phyloP scores from a whole-genome alignment of 2,888 invertebrate genomes.

The Stenodera caucasica region DNA sequence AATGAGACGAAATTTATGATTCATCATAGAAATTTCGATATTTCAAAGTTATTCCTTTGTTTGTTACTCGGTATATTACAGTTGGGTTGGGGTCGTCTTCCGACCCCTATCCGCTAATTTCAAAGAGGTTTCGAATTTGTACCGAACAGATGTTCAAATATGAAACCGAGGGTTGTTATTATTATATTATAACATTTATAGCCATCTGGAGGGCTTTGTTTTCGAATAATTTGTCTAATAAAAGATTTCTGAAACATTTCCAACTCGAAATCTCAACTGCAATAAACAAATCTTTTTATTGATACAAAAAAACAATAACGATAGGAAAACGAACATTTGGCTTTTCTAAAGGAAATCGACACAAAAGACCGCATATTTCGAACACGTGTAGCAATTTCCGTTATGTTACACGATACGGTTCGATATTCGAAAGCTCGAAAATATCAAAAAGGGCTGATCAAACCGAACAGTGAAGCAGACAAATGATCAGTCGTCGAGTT shows the following conservation, averaged over 20 bases:
- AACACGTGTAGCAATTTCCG: constrained; percentile 30
- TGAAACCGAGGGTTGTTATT: constrained; percentile 9
- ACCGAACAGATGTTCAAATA: constrained; percentile 21
- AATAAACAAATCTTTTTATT: not conserved
- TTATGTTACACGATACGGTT: constrained; percentile 20
- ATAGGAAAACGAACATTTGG: constrained; percentile 32
- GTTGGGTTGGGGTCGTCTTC: too few species aligned
- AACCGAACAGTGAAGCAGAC: not conserved
- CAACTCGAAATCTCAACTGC: too few species aligned
- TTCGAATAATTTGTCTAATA: too few species aligned
- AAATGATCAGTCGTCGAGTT: not conserved
- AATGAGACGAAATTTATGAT: not conserved
- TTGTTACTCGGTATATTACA: too few species aligned
- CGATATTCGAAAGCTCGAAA: not conserved
- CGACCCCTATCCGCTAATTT: constrained; percentile 8
- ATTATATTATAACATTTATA: not conserved
- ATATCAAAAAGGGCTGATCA: not conserved
- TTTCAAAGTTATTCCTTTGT: not conserved
- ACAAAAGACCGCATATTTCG: constrained; percentile 21
- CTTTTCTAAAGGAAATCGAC: constrained; percentile 19
- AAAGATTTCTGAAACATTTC: too few species aligned
- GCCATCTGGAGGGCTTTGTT: not conserved
- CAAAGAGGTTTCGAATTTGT: constrained; percentile 22
- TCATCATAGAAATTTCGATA: not conserved
- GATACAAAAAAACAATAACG: constrained; percentile 22